Conservation (phyloP, 2,113 vertebrate genomes). For the Oplegnathus fasciatus region DNA sequence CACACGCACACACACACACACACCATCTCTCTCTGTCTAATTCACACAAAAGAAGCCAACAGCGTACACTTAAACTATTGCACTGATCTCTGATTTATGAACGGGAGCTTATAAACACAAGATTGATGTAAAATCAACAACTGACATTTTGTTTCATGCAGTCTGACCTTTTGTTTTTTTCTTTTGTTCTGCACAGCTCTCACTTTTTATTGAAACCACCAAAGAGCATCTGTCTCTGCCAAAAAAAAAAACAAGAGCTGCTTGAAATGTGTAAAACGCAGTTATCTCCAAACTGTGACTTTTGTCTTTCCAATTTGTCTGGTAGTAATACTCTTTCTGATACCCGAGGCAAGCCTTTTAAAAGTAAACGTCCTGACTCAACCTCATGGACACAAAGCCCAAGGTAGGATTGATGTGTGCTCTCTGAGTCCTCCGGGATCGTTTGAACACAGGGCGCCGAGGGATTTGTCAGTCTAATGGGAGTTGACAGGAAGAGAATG, state of each 20-base stretch:
- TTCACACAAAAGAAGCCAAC: constrained; percentile 16
- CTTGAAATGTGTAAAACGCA: constrained; percentile 9
- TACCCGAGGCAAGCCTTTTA: constrained; percentile 9
- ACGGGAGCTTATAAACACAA: background rate
- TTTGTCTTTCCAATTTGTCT: constrained; percentile 12
- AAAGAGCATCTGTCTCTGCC: background rate
- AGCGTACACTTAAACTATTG: background rate
- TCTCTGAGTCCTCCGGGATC: constrained; percentile 39
- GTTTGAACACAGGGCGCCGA: constrained; percentile 21
- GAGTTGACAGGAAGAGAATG: constrained; percentile 66
- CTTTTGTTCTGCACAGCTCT: background rate
- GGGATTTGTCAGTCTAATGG: constrained; percentile 71
- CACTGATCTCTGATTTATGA: background rate
- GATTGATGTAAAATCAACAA: background rate
- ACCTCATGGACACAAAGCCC: constrained; percentile 17
- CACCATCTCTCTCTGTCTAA: background rate
- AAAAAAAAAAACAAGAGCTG: constrained; percentile 9
- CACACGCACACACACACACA: background rate
- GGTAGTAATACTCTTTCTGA: background rate
- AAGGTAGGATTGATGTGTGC: constrained; percentile 46
- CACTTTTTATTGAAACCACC: constrained; percentile 4
- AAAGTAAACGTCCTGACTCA: constrained; percentile 32
- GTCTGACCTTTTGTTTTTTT: background rate
- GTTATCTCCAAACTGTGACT: constrained; percentile 18
- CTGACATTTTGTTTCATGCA: constrained; percentile 1